Conservation (phyloP, 2,888 invertebrate genomes). For the Polia nebulosa region DNA sequence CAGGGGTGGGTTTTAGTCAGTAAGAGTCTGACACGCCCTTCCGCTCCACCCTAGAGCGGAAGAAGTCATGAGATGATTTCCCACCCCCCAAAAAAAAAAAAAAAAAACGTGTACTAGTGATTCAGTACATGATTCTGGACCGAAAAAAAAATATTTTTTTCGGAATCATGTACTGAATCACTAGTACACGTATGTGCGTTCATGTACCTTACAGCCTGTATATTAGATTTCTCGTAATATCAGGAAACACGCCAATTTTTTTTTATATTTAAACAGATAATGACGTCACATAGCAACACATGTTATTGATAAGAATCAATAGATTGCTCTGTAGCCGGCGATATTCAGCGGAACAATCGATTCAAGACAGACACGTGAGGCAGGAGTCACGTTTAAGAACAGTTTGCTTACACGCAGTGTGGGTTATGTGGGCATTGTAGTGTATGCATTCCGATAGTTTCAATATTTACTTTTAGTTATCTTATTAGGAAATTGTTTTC, state of each 20-base stretch:
- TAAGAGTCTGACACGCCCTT: no score
- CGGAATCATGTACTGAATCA: no score
- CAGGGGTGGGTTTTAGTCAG: no score
- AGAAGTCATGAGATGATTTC: no score
- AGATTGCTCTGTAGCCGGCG: constrained; percentile 17
- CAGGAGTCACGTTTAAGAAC: constrained; percentile 36
- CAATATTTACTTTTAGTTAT: constrained; percentile 10
- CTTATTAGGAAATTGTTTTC: not conserved
- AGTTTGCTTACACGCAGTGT: not conserved
- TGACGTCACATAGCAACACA: constrained; percentile 13
- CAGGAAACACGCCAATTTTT: not conserved
- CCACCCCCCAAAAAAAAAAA: no score
- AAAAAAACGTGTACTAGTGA: no score
- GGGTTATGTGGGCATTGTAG: not conserved
- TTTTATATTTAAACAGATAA: not conserved
- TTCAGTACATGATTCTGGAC: no score
- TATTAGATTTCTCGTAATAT: not conserved
- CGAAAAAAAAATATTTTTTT: no score
- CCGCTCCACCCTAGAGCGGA: no score
- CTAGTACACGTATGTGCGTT: no score
- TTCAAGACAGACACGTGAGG: constrained; percentile 19
- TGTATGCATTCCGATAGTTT: not conserved
- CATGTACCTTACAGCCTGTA: no score
- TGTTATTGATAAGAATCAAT: constrained; percentile 28
- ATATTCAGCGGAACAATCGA: constrained; percentile 37